phyloP scores from a whole-genome alignment of 1,140 invertebrate species.

The Oreohelix idahoensis region DNA sequence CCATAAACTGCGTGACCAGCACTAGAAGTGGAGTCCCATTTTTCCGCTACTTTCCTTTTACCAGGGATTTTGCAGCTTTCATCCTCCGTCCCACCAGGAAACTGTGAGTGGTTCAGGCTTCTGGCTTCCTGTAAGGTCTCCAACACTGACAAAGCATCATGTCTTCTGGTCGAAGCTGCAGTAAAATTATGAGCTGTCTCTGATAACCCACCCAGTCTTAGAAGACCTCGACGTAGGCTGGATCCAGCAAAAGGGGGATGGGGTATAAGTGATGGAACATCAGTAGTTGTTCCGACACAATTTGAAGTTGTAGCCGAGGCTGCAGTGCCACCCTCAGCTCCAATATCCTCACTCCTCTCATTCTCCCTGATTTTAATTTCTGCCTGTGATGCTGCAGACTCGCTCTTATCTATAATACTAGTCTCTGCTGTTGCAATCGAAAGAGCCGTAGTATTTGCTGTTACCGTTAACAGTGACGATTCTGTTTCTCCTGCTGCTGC shows the following conservation, averaged over 20 bases:
- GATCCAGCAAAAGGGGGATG: slow-evolving; percentile 11
- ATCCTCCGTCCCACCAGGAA: not conserved
- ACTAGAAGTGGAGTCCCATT: not conserved
- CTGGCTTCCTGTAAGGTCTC: slow-evolving; percentile 53
- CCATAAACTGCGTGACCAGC: not conserved
- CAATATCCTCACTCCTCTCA: not conserved
- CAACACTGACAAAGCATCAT: slow-evolving; percentile 35
- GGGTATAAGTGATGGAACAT: not conserved
- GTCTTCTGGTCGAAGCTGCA: slow-evolving; percentile 24
- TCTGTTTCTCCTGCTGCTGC: slow-evolving; percentile 36
- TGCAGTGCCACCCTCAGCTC: not conserved
- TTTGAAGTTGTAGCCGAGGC: not conserved
- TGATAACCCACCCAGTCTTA: slow-evolving; percentile 4
- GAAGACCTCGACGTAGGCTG: not conserved
- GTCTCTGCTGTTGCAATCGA: slow-evolving; percentile 17
- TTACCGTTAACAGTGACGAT: not conserved
- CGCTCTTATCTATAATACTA: slow-evolving; percentile 5
- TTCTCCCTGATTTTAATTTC: not conserved
- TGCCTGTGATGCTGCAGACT: slow-evolving; percentile 27
- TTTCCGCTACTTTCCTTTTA: slow-evolving; percentile 33
- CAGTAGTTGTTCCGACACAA: not conserved
- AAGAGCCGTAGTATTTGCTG: slow-evolving; percentile 9
- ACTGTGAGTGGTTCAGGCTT: not conserved
- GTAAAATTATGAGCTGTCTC: slow-evolving; percentile 32
- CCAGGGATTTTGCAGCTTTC: slow-evolving; percentile 16